Evolutionary conservation across 2,888 invertebrate genomes (phyloP).

Genomic region (Vesta saturnalis): DNA sequence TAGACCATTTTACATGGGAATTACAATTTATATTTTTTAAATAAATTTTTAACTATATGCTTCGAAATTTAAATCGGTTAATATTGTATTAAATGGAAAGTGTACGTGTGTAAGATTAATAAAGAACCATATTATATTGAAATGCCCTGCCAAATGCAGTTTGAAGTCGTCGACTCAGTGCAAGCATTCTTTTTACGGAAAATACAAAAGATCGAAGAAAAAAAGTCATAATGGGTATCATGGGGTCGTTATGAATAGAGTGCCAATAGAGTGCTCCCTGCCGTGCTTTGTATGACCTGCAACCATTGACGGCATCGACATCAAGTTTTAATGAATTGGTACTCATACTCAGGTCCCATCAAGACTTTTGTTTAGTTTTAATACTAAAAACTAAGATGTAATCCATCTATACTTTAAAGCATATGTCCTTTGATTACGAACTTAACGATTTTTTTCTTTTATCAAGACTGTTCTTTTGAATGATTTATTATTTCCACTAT

Average conservation of each 20-base stretch:
- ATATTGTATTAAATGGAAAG: slow-evolving; percentile 27
- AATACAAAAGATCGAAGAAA: slow-evolving; percentile 51
- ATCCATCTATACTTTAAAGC: slow-evolving; percentile 7
- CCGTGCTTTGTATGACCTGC: slow-evolving; percentile 55
- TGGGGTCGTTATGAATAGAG: slow-evolving; percentile 55
- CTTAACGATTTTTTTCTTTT: not conserved
- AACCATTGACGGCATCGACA: slow-evolving; percentile 59
- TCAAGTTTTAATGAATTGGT: slow-evolving; percentile 39
- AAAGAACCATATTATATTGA: slow-evolving; percentile 37
- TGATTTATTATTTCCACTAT: too few species aligned
- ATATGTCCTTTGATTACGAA: slow-evolving; percentile 6
- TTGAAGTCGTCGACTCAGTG: slow-evolving; percentile 44
- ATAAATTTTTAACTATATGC: too few species aligned
- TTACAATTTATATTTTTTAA: slow-evolving; percentile 43
- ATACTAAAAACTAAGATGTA: slow-evolving; percentile 28
- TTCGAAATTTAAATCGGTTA: too few species aligned
- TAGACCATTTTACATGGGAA: slow-evolving; percentile 59
- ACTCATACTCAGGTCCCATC: slow-evolving; percentile 32
- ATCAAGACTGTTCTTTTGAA: not conserved
- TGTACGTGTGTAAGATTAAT: slow-evolving; percentile 23
- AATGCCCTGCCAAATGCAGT: slow-evolving; percentile 43
- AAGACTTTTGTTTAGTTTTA: slow-evolving; percentile 39
- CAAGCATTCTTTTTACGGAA: slow-evolving; percentile 36
- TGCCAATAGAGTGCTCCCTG: slow-evolving; percentile 57
- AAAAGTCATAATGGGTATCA: slow-evolving; percentile 58